Conservation (phyloP, 2,797 vertebrate species). For the Cuniculus paca region DNA sequence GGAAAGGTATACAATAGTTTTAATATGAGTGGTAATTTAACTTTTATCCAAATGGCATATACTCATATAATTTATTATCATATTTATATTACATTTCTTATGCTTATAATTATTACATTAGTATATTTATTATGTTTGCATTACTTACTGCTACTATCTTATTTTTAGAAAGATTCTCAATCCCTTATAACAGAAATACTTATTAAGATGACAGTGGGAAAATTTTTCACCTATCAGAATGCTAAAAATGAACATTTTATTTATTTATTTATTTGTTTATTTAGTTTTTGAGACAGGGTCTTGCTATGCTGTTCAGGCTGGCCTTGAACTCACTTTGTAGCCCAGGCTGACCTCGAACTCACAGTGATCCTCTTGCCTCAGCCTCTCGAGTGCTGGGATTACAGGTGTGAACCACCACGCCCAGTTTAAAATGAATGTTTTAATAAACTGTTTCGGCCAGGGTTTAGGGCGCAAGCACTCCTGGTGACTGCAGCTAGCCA, state of each 20-base stretch:
- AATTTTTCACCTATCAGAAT: constrained; percentile 15
- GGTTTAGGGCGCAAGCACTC: not conserved
- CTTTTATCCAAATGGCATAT: not conserved
- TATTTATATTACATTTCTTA: not conserved
- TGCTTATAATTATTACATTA: not conserved
- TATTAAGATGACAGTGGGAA: constrained; percentile 17
- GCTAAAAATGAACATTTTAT: constrained; percentile 17
- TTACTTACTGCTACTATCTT: not conserved
- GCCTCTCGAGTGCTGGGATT: too few species aligned
- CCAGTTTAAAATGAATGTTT: not conserved
- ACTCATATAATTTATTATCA: not conserved
- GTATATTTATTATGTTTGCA: not conserved
- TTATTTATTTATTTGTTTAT: not conserved
- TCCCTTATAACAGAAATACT: not conserved
- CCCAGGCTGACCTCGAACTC: not conserved
- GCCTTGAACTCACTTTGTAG: not conserved
- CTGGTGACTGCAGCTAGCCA: not conserved
- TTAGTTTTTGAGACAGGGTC: not conserved
- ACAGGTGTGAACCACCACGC: too few species aligned
- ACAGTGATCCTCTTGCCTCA: not conserved
- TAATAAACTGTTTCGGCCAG: not conserved
- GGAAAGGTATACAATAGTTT: not conserved
- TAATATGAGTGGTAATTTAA: not conserved
- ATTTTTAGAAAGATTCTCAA: not conserved
- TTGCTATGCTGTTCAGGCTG: not conserved